Percentiles rank a stretch among this genome's conserved stretches.
Evolutionary conservation across 2,113 vertebrate species (phyloP).

Genomic region (Heptranchias perlo): DNA sequence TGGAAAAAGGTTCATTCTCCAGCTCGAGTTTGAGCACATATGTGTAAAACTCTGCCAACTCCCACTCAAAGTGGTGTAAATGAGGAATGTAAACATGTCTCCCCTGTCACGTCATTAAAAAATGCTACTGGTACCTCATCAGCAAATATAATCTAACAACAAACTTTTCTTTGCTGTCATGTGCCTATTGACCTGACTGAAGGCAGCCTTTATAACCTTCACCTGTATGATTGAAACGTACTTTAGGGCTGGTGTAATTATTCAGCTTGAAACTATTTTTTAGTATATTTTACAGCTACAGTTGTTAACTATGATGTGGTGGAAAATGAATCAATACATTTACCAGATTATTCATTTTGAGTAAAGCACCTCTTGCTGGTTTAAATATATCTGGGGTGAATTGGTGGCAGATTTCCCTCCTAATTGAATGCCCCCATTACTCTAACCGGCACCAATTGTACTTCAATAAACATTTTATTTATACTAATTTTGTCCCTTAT

Average conservation of each 20-base stretch:
- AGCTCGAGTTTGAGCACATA: too few species aligned
- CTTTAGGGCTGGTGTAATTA: too few species aligned
- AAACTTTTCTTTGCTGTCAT: not conserved
- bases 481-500: not conserved
- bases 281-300: too few species aligned
- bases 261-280: too few species aligned
- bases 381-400: not conserved
- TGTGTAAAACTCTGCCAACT: too few species aligned
- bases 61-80: too few species aligned
- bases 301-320: too few species aligned
- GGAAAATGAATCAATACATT: too few species aligned
- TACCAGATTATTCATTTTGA: not conserved
- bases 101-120: too few species aligned
- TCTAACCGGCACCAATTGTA: too few species aligned
- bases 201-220: not conserved
- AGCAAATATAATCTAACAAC: not conserved
- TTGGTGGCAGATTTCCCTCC: not conserved
- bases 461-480: not conserved
- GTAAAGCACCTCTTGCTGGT: not conserved
- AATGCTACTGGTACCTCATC: not conserved
- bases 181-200: not conserved
- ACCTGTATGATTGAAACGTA: too few species aligned
- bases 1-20: too few species aligned
- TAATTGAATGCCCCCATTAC: not conserved
- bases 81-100: not conserved